Base-by-base conservation (phyloP, 2,113 vertebrate genomes). In the Lota lota region DNA sequence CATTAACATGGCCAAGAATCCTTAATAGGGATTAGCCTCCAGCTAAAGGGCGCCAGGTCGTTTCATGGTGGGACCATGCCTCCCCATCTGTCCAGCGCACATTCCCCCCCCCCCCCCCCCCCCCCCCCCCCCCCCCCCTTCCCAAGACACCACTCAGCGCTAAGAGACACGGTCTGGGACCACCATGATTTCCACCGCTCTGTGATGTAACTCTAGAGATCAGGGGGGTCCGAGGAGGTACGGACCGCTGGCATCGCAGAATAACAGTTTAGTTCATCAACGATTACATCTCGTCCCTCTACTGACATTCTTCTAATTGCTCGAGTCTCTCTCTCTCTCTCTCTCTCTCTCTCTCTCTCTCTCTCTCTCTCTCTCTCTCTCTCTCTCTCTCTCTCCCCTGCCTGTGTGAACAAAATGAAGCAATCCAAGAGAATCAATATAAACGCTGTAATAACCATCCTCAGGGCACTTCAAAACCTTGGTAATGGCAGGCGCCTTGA, bases 1-100 rank as follows among this genome's bases (percentile, higher is more conserved):
- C 88, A 91, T 94, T 94, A 94, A 92, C 91, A 92, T 66, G 87
- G 79, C 75, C 80, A 88, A 89, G 79, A 89, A 88, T 91, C 76
- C 77, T 88, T 85, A 89, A 90, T 76, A 92, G 90, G 93, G 93
- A 94, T 93, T 86, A 88, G 88, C 93, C 92, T 63, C 73, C 72
- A 81, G 93, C 91, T 79, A 77, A 62, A 40, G 67, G 66, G 54
- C 78, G 70, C 10, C 33, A 57, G 51, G 62, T 33, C 24, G 5
- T 18, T 76, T 60, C 22, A 36, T 36, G 50, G 24, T 75, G 75
- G 84, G 2, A 14, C 79, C 83, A 63, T 79, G 40, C 73, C 60
- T 40, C 82, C 47, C 8, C 12, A 58, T 61, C 63, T 64, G 36
- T 24, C 1, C n/a, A 7, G 6, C 36, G 36, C 36, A 7, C 36